Evolutionary conservation across 1,140 invertebrate genomes (phyloP).

Genomic region (Leucophenga varia): DNA sequence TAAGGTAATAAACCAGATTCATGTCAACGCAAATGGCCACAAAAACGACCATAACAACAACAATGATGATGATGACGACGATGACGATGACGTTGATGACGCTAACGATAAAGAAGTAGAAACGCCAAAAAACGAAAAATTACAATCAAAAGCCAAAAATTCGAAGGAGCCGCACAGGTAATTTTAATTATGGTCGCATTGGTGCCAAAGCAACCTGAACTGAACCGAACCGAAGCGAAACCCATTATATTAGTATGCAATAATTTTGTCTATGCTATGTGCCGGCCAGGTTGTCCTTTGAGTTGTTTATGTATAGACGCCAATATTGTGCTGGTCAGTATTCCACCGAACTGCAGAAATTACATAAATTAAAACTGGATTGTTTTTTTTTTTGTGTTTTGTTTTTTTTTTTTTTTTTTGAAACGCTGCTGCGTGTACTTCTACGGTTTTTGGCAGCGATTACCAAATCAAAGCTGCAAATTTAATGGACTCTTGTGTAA

Average conservation of each 20-base stretch:
- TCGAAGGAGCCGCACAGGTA: not conserved
- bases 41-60: conserved; percentile 5
- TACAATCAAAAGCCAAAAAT: not conserved
- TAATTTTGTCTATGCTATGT: not conserved
- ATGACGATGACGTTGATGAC: no score
- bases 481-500: no score
- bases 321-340: conserved; percentile 2
- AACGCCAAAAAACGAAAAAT: conserved; percentile 4
- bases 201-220: not conserved
- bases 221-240: conserved; percentile 18
- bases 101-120: no score
- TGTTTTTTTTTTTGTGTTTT: no score
- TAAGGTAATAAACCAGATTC: no score
- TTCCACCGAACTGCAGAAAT: no score
- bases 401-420: not conserved
- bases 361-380: conserved; percentile 6
- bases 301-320: no score
- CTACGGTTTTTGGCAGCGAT: no score
- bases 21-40: not conserved
- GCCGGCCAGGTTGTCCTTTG: not conserved
- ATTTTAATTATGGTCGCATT: no score
- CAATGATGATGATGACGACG: no score
- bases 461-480: no score
- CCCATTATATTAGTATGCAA: no score
- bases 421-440: not conserved